These are phyloP conservation scores for Xylota sylvarum DNA, from an alignment of 2,888 invertebrate genomes.

Conservation along the genomic window DNA sequence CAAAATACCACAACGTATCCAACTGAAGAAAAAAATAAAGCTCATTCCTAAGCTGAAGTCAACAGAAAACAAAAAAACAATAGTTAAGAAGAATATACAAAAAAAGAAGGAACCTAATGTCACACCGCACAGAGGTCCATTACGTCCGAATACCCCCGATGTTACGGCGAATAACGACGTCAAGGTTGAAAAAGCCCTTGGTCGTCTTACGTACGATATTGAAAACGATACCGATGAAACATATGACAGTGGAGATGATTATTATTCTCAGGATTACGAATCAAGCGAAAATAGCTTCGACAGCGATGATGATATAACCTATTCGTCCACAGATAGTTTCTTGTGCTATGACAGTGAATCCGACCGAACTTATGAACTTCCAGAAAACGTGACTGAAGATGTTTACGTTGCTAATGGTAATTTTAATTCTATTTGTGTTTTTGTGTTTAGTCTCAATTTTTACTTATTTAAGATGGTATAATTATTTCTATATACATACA, in stretches of 20 bases:
- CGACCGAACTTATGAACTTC: slow-evolving; percentile 71
- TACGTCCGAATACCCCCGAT: neutral
- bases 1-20: neutral
- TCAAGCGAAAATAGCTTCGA: slow-evolving; percentile 11
- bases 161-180: no score
- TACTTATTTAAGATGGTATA: neutral
- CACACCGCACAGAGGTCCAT: neutral
- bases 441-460: neutral
- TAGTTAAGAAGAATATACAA: neutral
- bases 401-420: slow-evolving; percentile 79
- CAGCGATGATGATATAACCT: neutral
- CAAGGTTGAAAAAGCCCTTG: slow-evolving; percentile 21
- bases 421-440: neutral
- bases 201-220: slow-evolving; percentile 12
- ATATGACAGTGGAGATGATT: slow-evolving; percentile 19
- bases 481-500: no score
- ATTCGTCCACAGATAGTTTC: slow-evolving; percentile 7
- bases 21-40: neutral
- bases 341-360: slow-evolving; percentile 9
- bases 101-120: neutral
- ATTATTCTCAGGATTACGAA: neutral
- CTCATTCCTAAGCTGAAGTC: neutral
- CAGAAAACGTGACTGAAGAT: slow-evolving; percentile 79
- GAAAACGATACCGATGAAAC: slow-evolving; percentile 13
- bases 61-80: neutral